Conservation (phyloP, 2,888 invertebrate species). For the Julus scanicus region DNA sequence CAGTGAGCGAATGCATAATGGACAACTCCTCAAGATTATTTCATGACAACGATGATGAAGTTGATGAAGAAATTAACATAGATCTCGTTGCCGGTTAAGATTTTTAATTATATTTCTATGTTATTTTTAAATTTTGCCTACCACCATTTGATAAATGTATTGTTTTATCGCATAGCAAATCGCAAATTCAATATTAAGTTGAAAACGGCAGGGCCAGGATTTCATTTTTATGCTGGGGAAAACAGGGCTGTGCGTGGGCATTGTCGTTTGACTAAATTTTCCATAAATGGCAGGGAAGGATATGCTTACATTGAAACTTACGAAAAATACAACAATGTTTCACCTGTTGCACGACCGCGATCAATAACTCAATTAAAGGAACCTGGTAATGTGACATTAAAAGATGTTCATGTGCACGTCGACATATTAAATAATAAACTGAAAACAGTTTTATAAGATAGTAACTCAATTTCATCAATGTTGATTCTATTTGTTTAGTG, state of each 20-base stretch:
- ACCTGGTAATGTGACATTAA: slow-evolving; percentile 31
- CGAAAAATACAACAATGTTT: background rate
- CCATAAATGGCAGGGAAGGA: slow-evolving; percentile 40
- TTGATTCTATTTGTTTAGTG: background rate
- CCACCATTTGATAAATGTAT: background rate
- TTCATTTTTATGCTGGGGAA: slow-evolving; percentile 31
- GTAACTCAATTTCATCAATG: background rate
- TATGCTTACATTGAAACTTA: background rate
- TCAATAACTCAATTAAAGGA: slow-evolving; percentile 12
- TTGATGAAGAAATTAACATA: background rate
- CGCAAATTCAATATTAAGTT: slow-evolving; percentile 38
- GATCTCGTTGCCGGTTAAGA: background rate
- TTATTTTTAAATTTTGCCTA: slow-evolving; percentile 3
- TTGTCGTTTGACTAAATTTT: background rate
- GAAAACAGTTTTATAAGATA: too few species aligned
- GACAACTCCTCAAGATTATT: background rate
- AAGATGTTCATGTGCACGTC: too few species aligned
- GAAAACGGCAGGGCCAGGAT: background rate
- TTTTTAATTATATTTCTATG: background rate
- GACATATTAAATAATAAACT: too few species aligned
- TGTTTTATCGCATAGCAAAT: background rate
- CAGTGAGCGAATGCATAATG: background rate
- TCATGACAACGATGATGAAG: background rate
- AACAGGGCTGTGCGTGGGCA: background rate
- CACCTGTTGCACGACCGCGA: background rate